Evolutionary conservation across 2,113 vertebrate genomes (phyloP).

Genomic region (Mesocricetus auratus): DNA sequence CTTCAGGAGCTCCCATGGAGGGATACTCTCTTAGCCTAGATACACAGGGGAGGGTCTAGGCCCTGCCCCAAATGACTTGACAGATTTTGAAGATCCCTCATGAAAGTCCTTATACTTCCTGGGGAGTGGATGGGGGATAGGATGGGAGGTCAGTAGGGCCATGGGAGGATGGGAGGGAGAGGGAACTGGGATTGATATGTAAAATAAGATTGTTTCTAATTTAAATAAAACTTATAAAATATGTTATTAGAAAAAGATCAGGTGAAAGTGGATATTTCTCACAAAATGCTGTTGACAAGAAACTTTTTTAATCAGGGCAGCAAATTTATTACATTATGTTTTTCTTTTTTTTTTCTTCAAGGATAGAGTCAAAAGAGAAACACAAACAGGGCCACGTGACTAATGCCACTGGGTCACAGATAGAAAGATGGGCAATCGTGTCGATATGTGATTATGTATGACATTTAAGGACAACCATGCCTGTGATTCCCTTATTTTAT

Average conservation of each 20-base stretch:
- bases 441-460: neutral
- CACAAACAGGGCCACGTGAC: neutral
- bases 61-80: too few species aligned
- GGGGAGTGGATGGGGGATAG: too few species aligned
- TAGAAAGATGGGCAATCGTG: neutral
- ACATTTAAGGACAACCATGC: neutral
- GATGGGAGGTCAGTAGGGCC: too few species aligned
- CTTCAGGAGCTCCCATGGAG: too few species aligned
- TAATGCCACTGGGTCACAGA: neutral
- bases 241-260: neutral
- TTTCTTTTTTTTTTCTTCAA: neutral
- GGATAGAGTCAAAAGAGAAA: neutral
- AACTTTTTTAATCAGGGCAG: neutral
- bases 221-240: neutral
- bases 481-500: neutral
- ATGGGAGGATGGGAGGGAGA: too few species aligned
- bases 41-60: too few species aligned
- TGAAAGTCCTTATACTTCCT: too few species aligned
- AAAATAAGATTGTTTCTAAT: too few species aligned
- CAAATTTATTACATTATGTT: neutral
- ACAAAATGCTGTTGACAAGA: neutral
- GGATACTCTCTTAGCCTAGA: too few species aligned
- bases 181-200: too few species aligned
- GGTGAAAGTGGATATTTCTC: neutral
- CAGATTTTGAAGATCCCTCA: too few species aligned